A percentile compares a stretch with the other conserved stretches of the same genome.
Conservation (phyloP, 2,888 invertebrate species). For the Meiosimyza decipiens region DNA sequence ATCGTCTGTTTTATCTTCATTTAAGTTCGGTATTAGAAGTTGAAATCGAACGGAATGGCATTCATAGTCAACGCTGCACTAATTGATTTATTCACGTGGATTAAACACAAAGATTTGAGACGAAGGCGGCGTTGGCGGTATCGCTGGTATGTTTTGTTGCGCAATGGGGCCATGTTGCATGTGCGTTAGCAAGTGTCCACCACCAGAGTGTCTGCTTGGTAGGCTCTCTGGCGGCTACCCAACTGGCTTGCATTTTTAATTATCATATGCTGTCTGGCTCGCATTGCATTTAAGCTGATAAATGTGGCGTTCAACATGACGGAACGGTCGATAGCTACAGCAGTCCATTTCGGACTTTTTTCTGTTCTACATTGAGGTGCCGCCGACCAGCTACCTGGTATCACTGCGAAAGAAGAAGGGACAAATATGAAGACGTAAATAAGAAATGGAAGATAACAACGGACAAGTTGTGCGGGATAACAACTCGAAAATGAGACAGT, state of each 20-base stretch:
- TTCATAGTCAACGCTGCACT: neutral
- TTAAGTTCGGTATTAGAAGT: neutral
- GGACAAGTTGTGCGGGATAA: no score
- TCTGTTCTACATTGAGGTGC: neutral
- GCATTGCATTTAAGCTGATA: neutral
- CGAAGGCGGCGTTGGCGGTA: neutral
- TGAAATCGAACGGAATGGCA: no score
- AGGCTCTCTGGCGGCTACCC: neutral
- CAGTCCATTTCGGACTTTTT: neutral
- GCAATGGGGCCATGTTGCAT: neutral
- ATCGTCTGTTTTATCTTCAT: conserved; percentile 9
- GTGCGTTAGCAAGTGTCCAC: conserved; percentile 19
- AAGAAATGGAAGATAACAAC: no score
- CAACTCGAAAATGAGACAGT: no score
- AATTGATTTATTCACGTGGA: conserved; percentile 27
- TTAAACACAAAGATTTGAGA: neutral
- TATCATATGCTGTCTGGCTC: conserved; percentile 15
- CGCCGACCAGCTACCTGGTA: conserved; percentile 3
- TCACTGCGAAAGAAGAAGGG: neutral
- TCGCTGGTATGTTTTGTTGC: neutral
- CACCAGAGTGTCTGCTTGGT: neutral
- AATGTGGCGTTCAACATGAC: neutral
- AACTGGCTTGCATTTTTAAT: conserved; percentile 25
- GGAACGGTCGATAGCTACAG: neutral
- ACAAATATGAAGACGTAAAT: conserved; percentile 6